Base-by-base conservation (phyloP, 2,888 invertebrate species). In the Tiphia femorata region DNA sequence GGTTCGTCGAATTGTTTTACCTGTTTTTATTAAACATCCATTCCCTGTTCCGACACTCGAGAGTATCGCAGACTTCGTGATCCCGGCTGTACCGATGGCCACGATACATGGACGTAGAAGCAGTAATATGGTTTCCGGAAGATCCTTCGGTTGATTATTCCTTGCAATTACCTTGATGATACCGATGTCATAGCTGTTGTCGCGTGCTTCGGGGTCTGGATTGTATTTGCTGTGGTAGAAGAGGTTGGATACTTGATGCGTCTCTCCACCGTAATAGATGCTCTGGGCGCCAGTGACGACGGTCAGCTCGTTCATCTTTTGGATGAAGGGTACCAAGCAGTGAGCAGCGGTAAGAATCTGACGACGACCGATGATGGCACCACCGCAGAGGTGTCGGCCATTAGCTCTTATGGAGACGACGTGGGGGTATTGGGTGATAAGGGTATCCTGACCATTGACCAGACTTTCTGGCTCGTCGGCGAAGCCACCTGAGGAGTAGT, bases 381-480 rank as follows among this genome's bases (percentile, higher is more conserved):
- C 43, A 4, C 43, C 43, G 25, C 43, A 43, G 2, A 27, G 2
- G 4, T 27, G 25, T 2, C 10, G 12, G 27, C 17, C 27, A 17
- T 43, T 43, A 2, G 7, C 4, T 10, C 25, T 25, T 14, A 43
- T 27, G n/a, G 43, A 25, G 7, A 8, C 43, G 16, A 23, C 16
- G 27, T 23, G 27, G 1, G 43, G 43, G 23, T 23, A 43, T 2
- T 16, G 10, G 25, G 10, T 25, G 6, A 23, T n/a, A 1, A 14
- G n/a, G 2, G 27, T 27, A 4, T 25, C 16, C 2, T 12, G 7
- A 1, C 23, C 43, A n/a, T 27, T 16, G 12, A 27, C 16, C 8
- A 43, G 16, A 2, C 16, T 27, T 16, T 43, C 43, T 5, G 43
- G 43, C 27, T 25, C 43, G 6, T 43, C 43, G n/a, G 43, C 43